Percentiles rank a stretch among this genome's conserved stretches.
phyloP scores from a whole-genome alignment of 2,888 invertebrate genomes.

The Podabrus alpinus region DNA sequence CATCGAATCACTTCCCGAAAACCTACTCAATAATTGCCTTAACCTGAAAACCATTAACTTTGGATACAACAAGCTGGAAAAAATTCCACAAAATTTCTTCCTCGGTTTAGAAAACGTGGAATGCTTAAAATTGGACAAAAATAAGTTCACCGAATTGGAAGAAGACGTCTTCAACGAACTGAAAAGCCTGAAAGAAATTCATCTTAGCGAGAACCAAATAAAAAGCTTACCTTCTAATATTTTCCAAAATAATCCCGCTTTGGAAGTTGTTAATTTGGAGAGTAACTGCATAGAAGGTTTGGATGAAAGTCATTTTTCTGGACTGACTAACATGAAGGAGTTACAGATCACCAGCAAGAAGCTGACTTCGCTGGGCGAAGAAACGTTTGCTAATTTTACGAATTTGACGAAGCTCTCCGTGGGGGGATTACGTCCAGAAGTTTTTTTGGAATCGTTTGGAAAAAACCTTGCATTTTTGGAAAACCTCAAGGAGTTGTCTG shows the following conservation, averaged over 20 bases:
- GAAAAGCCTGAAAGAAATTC: neutral
- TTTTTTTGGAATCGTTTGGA: neutral
- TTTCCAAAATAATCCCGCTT: neutral
- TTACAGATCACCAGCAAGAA: neutral
- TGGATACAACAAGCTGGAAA: neutral
- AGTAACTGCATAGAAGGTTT: neutral
- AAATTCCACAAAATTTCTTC: neutral
- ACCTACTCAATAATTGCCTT: neutral
- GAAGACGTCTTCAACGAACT: neutral
- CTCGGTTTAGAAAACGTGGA: neutral
- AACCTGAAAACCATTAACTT: neutral
- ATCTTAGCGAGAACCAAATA: neutral
- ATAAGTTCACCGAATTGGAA: neutral
- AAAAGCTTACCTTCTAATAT: neutral
- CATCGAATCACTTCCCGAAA: neutral
- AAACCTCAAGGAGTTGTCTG: neutral
- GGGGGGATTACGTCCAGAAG: neutral
- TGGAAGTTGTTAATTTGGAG: neutral
- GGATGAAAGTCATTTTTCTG: neutral
- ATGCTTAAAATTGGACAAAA: neutral
- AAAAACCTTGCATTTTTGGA: neutral
- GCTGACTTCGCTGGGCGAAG: neutral
- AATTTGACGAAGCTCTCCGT: neutral
- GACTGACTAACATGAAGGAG: neutral
- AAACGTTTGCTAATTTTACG: neutral